A percentile compares a stretch with the other conserved stretches of the same genome.
Evolutionary conservation across 1,140 invertebrate species (phyloP).

Genomic region (Dinoponera quadriceps): DNA sequence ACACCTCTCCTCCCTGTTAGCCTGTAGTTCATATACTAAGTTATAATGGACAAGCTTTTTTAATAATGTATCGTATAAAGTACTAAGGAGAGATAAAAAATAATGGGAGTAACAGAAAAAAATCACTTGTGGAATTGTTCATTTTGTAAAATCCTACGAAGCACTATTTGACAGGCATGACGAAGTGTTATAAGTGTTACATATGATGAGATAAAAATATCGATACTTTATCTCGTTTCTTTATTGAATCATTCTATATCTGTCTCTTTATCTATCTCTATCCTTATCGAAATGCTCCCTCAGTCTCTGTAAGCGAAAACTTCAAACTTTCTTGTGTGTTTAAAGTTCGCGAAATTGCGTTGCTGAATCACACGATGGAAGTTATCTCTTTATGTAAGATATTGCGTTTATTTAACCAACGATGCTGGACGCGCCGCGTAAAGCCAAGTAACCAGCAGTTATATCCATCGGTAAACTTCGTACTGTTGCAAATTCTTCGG

Average conservation of each 20-base stretch:
- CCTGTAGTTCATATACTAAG: slow-evolving; percentile 80
- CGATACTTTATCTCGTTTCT: slow-evolving; percentile 50
- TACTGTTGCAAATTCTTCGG: slow-evolving; percentile 94
- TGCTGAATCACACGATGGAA: not conserved
- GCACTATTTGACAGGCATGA: slow-evolving; percentile 3
- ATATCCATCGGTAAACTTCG: slow-evolving; percentile 95
- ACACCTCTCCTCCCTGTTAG: slow-evolving; percentile 70
- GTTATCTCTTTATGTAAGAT: not conserved
- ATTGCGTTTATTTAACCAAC: slow-evolving; percentile 87
- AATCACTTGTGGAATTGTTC: slow-evolving; percentile 58
- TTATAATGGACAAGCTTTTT: slow-evolving; percentile 81
- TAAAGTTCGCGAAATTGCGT: not conserved
- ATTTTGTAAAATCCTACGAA: slow-evolving; percentile 60
- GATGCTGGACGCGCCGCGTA: slow-evolving; percentile 94
- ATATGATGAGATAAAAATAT: slow-evolving; percentile 48
- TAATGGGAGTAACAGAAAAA: slow-evolving; percentile 63
- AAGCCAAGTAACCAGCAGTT: slow-evolving; percentile 93
- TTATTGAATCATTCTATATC: slow-evolving; percentile 27
- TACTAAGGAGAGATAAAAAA: slow-evolving; percentile 72
- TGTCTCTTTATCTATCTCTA: slow-evolving; percentile 33
- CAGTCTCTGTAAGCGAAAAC: not conserved
- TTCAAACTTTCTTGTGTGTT: not conserved
- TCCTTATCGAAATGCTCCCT: not conserved
- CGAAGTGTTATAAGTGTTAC: slow-evolving; percentile 44
- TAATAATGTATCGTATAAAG: slow-evolving; percentile 79